Evolutionary conservation across 1,140 invertebrate genomes (phyloP).

Genomic region (Zaprionus africanus): DNA sequence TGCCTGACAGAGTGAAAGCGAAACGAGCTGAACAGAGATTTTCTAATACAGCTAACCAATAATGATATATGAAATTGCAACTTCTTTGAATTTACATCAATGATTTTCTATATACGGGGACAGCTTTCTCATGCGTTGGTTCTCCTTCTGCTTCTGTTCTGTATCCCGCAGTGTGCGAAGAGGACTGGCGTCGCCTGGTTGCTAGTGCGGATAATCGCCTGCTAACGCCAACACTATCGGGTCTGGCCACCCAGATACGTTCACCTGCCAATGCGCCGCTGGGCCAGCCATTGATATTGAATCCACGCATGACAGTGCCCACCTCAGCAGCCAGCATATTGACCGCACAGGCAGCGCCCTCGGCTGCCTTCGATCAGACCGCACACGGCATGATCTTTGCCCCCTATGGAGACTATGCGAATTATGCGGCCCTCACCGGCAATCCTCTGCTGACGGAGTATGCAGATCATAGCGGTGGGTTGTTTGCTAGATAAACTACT

Average conservation of each 20-base stretch:
- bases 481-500: conserved; percentile 90
- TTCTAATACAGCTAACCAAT: conserved; percentile 47
- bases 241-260: conserved; percentile 87
- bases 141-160: conserved; percentile 76
- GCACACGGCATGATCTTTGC: conserved; percentile 88
- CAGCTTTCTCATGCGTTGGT: conserved; percentile 83
- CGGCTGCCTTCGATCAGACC: conserved; percentile 88
- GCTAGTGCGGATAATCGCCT: conserved; percentile 90
- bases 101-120: conserved; percentile 63
- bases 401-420: conserved; percentile 94
- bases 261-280: conserved; percentile 88
- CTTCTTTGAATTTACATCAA: conserved; percentile 64
- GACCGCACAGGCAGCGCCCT: conserved; percentile 90
- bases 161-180: conserved; percentile 87
- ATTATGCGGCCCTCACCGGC: conserved; percentile 93
- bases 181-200: conserved; percentile 91
- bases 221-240: conserved; percentile 87
- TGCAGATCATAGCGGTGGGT: conserved; percentile 97
- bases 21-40: conserved; percentile 8
- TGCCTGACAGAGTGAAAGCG: conserved; percentile 3
- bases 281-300: conserved; percentile 94
- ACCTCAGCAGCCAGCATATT: conserved; percentile 90
- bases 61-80: conserved; percentile 49
- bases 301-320: conserved; percentile 92
- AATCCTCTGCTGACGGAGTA: conserved; percentile 93